Conservation (phyloP, 1,140 invertebrate species). For the Oreohelix idahoensis region DNA sequence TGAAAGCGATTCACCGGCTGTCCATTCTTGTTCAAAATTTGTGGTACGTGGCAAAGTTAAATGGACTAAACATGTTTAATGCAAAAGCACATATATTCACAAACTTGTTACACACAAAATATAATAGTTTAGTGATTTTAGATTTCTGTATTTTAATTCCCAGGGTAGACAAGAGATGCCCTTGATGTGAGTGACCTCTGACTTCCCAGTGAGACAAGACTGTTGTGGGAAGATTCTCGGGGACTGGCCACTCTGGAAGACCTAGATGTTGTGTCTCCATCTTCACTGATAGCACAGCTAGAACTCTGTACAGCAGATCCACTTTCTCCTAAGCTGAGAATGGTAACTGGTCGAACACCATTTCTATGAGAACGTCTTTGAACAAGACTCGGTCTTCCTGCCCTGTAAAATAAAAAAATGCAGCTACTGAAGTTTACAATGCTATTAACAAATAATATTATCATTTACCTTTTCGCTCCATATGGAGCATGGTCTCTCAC, state of each 20-base stretch:
- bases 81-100: no score
- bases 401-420: constrained; percentile 54
- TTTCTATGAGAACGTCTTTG: constrained; percentile 44
- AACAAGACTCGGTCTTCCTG: constrained; percentile 59
- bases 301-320: constrained; percentile 43
- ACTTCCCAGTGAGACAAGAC: constrained; percentile 49
- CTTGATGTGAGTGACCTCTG: constrained; percentile 42
- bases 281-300: constrained; percentile 45
- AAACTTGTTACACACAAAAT: no score
- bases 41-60: no score
- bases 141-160: not conserved
- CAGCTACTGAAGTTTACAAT: not conserved
- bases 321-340: constrained; percentile 47
- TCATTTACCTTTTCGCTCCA: no score
- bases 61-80: no score
- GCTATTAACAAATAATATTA: no score
- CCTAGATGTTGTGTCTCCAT: constrained; percentile 41
- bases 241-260: constrained; percentile 38
- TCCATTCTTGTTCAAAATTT: no score
- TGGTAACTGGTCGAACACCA: constrained; percentile 50
- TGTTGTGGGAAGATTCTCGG: constrained; percentile 48
- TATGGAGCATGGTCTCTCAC: no score
- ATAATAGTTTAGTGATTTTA: no score
- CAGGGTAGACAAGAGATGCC: constrained; percentile 22
- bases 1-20: no score